Conservation (phyloP, 1,140 invertebrate species). For the Drosophila saltans region DNA sequence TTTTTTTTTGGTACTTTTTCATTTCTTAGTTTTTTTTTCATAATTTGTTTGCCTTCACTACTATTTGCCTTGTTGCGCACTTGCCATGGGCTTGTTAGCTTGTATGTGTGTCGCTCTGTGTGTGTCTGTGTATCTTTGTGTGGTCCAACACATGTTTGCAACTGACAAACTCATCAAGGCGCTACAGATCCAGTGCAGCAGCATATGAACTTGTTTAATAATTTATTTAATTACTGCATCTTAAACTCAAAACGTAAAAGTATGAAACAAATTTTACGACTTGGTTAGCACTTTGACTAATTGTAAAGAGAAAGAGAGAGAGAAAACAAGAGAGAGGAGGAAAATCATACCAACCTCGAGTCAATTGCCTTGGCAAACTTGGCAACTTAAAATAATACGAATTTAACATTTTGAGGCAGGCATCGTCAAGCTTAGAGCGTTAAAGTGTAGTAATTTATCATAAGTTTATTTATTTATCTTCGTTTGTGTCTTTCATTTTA, state of each 20-base stretch:
- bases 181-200: conserved; percentile 11
- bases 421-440: no score
- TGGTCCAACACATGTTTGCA: conserved; percentile 48
- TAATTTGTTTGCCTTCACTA: conserved; percentile 62
- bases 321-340: no score
- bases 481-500: no score
- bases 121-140: conserved; percentile 42
- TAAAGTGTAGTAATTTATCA: no score
- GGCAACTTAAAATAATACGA: not conserved
- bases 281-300: not conserved
- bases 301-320: not conserved
- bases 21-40: conserved; percentile 66
- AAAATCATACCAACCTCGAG: conserved; percentile 17
- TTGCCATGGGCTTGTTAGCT: conserved; percentile 32
- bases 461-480: no score
- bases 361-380: conserved; percentile 16
- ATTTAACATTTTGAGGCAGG: no score
- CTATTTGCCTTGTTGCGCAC: conserved; percentile 68
- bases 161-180: conserved; percentile 60
- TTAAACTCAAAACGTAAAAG: conserved; percentile 8
- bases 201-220: conserved; percentile 43
- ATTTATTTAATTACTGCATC: conserved; percentile 53
- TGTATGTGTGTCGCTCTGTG: not conserved
- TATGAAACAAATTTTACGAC: conserved; percentile 2
- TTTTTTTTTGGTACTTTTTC: conserved; percentile 15